Conservation (phyloP, 2,888 invertebrate genomes). For the Gymnoscelis rufifasciata region DNA sequence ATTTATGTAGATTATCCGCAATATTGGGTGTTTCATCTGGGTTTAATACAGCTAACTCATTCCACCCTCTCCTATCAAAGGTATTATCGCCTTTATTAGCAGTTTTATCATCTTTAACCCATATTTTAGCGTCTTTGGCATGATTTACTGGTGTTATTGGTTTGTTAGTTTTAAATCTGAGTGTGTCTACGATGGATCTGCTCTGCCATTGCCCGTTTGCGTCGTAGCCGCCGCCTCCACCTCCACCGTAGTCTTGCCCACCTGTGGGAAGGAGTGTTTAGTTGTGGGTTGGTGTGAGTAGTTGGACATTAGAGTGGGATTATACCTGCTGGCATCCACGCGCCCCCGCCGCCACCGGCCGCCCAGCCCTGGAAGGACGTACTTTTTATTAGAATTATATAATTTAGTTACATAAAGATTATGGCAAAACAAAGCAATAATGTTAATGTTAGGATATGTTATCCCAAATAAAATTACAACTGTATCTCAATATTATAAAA, state of each 20-base stretch:
- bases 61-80: neutral
- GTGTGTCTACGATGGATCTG: conserved; percentile 50
- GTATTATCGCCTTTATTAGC: neutral
- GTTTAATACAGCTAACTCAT: neutral
- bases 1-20: neutral
- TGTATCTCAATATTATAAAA: too few species aligned
- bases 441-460: too few species aligned
- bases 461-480: too few species aligned
- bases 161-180: conserved; percentile 33
- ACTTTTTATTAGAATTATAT: too few species aligned
- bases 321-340: conserved; percentile 75
- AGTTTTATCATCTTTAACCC: conserved; percentile 13
- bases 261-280: conserved; percentile 42
- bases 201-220: conserved; percentile 74
- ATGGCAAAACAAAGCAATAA: too few species aligned
- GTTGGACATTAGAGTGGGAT: conserved; percentile 44
- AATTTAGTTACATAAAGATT: too few species aligned
- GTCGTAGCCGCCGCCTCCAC: conserved; percentile 52
- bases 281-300: conserved; percentile 28
- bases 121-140: conserved; percentile 27
- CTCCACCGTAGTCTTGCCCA: conserved; percentile 61
- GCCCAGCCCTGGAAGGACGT: conserved; percentile 52
- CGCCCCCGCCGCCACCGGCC: conserved; percentile 65
- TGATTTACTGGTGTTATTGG: conserved; percentile 44
- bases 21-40: neutral